Percentiles rank a stretch among this genome's conserved stretches.
Conservation (phyloP, 2,113 vertebrate genomes). For the Onychostoma macrolepis region DNA sequence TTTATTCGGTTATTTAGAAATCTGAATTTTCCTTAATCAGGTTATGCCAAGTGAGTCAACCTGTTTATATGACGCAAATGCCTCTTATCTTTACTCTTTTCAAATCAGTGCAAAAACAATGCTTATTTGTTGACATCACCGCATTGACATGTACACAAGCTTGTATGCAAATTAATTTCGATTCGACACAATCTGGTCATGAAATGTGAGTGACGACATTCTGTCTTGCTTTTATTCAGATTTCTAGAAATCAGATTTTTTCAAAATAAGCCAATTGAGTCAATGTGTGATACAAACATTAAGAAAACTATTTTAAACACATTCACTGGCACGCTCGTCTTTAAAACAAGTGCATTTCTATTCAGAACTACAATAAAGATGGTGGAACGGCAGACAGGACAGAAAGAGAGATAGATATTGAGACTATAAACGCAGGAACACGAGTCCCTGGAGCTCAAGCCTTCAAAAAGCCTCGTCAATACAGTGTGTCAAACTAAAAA, state of each 20-base stretch:
- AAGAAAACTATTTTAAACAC: not conserved
- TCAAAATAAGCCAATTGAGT: too few relatives aligned
- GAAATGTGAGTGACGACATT: not conserved
- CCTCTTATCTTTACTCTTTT: too few relatives aligned
- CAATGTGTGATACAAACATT: not conserved
- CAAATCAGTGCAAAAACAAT: too few relatives aligned
- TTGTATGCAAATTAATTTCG: not conserved
- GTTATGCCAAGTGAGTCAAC: too few relatives aligned
- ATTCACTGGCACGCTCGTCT: not conserved
- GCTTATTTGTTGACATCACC: not conserved
- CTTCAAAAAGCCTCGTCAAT: too few relatives aligned
- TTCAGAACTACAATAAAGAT: too few relatives aligned
- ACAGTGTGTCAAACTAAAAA: not conserved
- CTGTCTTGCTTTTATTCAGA: not conserved
- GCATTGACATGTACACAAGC: not conserved
- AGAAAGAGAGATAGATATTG: not conserved
- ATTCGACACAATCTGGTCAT: not conserved
- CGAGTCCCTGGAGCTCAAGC: not conserved
- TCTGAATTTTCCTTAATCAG: too few relatives aligned
- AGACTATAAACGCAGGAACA: not conserved
- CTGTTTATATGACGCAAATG: too few relatives aligned
- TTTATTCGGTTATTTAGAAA: not conserved
- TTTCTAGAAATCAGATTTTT: not conserved
- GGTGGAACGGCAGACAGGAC: not conserved
- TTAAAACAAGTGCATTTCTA: not conserved